A percentile compares a stretch with the other conserved stretches of the same genome.
These are phyloP conservation scores for Pseudorhombus dupliciocellatus DNA, from an alignment of 2,113 vertebrate species.

Conservation along the genomic window DNA sequence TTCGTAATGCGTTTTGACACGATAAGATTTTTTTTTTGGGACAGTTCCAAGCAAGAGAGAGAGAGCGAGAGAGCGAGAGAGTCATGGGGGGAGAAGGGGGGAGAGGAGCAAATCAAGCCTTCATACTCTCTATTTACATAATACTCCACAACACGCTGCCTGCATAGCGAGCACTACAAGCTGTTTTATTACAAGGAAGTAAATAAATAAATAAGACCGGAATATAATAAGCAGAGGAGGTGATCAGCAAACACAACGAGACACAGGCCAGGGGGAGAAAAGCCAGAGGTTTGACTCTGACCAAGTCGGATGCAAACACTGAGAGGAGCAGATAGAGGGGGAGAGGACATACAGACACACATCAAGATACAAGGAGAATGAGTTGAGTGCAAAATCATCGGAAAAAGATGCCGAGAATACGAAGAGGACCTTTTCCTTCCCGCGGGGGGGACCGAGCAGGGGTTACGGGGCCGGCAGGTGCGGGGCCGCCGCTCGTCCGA, in stretches of 20 bases:
- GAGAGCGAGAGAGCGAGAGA: conserved; percentile 2
- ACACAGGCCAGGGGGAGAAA: conserved; percentile 64
- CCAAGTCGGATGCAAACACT: conserved; percentile 75
- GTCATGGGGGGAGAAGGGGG: background rate
- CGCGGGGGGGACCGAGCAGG: conserved; percentile 41
- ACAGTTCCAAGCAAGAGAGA: conserved; percentile 75
- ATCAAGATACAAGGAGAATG: conserved; percentile 26
- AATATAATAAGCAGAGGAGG: conserved; percentile 32
- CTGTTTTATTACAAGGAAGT: conserved; percentile 62
- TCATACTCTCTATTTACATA: conserved; percentile 64
- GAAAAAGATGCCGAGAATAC: conserved; percentile 5
- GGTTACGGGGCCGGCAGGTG: conserved; percentile 57
- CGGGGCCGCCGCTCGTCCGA: conserved; percentile 33
- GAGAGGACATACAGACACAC: conserved; percentile 35
- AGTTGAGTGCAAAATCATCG: background rate
- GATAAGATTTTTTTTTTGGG: conserved; percentile 78
- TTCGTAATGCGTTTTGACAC: conserved; percentile 83
- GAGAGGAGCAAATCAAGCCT: conserved; percentile 8
- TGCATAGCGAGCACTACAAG: conserved; percentile 43
- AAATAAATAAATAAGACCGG: conserved; percentile 29
- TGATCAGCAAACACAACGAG: conserved; percentile 66
- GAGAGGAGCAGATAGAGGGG: conserved; percentile 8
- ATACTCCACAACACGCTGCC: conserved; percentile 51
- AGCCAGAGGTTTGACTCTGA: conserved; percentile 70
- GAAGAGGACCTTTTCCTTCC: background rate